These are phyloP conservation scores for Thera obeliscata DNA, from an alignment of 2,888 invertebrate species.

Conservation along the genomic window DNA sequence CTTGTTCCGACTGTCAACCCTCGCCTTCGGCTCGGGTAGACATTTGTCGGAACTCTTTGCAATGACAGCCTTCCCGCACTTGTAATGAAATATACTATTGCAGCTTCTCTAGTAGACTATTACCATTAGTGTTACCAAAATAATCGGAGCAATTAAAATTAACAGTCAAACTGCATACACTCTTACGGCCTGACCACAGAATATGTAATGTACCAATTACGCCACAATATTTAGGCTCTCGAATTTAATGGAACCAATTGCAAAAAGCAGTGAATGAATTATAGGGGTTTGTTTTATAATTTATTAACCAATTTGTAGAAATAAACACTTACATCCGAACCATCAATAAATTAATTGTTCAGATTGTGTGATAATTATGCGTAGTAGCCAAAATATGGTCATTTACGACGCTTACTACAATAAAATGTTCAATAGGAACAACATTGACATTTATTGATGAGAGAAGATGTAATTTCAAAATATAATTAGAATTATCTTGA, in stretches of 20 bases:
- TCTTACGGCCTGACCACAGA: conserved; percentile 23
- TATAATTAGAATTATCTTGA: too few species aligned
- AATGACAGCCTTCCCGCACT: too few species aligned
- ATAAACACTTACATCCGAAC: not conserved
- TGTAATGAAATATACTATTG: too few species aligned
- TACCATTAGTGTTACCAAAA: conserved; percentile 32
- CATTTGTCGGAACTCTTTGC: too few species aligned
- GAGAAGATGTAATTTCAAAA: too few species aligned
- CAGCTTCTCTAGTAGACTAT: conserved; percentile 16
- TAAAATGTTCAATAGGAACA: too few species aligned
- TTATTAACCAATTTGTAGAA: not conserved
- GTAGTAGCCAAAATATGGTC: not conserved
- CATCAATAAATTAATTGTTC: not conserved
- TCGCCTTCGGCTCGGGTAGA: too few species aligned
- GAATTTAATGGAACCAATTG: conserved; percentile 16
- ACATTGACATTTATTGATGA: too few species aligned
- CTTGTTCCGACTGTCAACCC: too few species aligned
- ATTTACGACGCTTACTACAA: too few species aligned
- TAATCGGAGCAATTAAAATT: conserved; percentile 41
- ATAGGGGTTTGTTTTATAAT: not conserved
- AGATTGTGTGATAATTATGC: not conserved
- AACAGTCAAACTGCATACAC: conserved; percentile 36
- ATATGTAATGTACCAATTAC: conserved; percentile 10
- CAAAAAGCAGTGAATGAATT: conserved; percentile 4
- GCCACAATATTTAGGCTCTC: conserved; percentile 16